phyloP scores from a whole-genome alignment of 2,888 invertebrate genomes.

The Nudaria mundana region DNA sequence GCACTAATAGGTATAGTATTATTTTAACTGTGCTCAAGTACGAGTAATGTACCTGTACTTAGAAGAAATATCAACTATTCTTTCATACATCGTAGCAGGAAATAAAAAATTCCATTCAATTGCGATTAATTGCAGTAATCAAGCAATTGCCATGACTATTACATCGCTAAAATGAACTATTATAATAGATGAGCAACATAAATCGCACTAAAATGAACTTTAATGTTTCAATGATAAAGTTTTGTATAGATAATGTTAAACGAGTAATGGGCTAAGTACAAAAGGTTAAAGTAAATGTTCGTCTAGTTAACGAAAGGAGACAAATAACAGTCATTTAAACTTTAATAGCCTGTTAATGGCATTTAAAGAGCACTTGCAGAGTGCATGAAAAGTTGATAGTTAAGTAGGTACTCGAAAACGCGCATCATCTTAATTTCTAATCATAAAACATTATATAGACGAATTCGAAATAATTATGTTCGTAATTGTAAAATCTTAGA shows the following conservation, averaged over 20 bases:
- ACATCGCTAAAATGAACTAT: conserved; percentile 70
- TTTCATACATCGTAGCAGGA: conserved; percentile 59
- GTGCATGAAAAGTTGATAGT: conserved; percentile 19
- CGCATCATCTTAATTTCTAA: no score
- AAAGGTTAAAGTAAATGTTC: conserved; percentile 52
- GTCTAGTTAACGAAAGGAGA: conserved; percentile 52
- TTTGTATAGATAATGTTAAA: conserved; percentile 25
- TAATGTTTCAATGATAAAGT: conserved; percentile 33
- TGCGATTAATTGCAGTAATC: conserved; percentile 78
- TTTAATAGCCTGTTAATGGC: conserved; percentile 53
- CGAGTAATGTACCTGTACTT: no score
- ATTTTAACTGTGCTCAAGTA: no score
- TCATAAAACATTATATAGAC: no score
- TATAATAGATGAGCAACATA: conserved; percentile 44
- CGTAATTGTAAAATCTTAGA: no score
- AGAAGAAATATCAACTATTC: no score
- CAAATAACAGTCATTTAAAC: conserved; percentile 54
- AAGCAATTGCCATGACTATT: conserved; percentile 71
- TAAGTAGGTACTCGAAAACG: no score
- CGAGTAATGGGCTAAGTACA: conserved; percentile 29
- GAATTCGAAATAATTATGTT: no score
- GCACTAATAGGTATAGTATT: no score
- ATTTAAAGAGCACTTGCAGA: conserved; percentile 47
- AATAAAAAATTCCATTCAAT: conserved; percentile 72
- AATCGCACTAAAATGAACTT: conserved; percentile 31